Percentiles rank a stretch among this genome's conserved stretches.
Conservation (phyloP, 2,113 vertebrate genomes). For the Onychorhynchus coronatus region DNA sequence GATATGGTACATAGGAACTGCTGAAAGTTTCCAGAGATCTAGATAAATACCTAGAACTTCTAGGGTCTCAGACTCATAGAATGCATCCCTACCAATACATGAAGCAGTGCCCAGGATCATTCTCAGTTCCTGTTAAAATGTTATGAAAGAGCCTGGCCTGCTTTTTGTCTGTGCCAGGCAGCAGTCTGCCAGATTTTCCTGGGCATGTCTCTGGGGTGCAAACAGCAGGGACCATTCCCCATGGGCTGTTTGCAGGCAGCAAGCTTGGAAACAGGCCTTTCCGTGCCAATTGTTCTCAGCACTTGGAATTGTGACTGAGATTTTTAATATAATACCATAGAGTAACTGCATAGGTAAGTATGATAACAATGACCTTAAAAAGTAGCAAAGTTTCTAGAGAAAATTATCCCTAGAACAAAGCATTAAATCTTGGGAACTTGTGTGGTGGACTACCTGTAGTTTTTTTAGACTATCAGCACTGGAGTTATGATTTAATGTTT, state of each 20-base stretch:
- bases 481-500: background rate
- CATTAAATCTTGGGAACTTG: background rate
- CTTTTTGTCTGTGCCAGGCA: background rate
- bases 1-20: background rate
- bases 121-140: background rate
- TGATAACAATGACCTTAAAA: background rate
- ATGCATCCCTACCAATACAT: background rate
- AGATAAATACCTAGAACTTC: background rate
- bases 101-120: background rate
- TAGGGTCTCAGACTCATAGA: background rate
- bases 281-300: background rate
- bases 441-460: background rate
- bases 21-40: background rate
- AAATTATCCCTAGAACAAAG: background rate
- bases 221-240: background rate
- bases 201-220: background rate
- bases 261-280: background rate
- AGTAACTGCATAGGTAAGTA: background rate
- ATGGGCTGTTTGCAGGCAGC: background rate
- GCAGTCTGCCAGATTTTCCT: background rate
- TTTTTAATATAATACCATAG: background rate
- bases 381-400: background rate
- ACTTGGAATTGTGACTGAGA: background rate
- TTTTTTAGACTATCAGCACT: background rate
- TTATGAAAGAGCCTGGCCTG: background rate